phyloP scores from a whole-genome alignment of 37 sponge, comb jelly and placozoan genomes.

The Cladorhizidae sp. region DNA sequence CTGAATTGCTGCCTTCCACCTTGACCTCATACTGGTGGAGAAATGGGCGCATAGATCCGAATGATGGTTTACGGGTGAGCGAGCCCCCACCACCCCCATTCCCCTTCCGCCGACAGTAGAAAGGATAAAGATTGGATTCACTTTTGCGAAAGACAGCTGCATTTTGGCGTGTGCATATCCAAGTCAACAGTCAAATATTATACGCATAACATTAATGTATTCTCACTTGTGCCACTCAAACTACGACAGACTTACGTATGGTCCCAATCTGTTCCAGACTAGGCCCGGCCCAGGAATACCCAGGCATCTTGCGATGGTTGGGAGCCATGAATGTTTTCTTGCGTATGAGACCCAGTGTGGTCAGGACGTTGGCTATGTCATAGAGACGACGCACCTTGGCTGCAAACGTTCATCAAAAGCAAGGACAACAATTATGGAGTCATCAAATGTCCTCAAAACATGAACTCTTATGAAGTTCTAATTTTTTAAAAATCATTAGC shows the following conservation, averaged over 20 bases:
- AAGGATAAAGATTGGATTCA: slow-evolving; percentile 26
- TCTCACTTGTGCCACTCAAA: not conserved
- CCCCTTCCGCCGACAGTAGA: slow-evolving; percentile 38
- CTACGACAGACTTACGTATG: slow-evolving; percentile 35
- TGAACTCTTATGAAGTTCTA: no score
- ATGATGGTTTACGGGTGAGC: slow-evolving; percentile 39
- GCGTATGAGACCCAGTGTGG: slow-evolving; percentile 77
- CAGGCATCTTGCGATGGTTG: slow-evolving; percentile 80
- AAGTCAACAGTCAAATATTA: not conserved
- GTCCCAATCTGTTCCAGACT: slow-evolving; percentile 50
- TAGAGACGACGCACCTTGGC: slow-evolving; percentile 94
- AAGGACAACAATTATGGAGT: not conserved
- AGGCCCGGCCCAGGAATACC: slow-evolving; percentile 83
- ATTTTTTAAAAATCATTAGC: no score
- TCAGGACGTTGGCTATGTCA: slow-evolving; percentile 91
- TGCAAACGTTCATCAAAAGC: no score
- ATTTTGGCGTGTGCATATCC: not conserved
- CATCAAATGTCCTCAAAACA: no score
- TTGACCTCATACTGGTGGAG: slow-evolving; percentile 73
- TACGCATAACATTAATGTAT: not conserved
- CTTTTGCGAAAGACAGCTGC: slow-evolving; percentile 63
- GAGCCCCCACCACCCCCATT: not conserved
- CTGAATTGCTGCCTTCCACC: not conserved
- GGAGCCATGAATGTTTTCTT: slow-evolving; percentile 78
- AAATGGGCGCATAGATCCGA: slow-evolving; percentile 39